A percentile compares a stretch with the other conserved stretches of the same genome.
These are phyloP conservation scores for Salvelinus sp. DNA, from an alignment of 2,113 vertebrate species.

Conservation along the genomic window DNA sequence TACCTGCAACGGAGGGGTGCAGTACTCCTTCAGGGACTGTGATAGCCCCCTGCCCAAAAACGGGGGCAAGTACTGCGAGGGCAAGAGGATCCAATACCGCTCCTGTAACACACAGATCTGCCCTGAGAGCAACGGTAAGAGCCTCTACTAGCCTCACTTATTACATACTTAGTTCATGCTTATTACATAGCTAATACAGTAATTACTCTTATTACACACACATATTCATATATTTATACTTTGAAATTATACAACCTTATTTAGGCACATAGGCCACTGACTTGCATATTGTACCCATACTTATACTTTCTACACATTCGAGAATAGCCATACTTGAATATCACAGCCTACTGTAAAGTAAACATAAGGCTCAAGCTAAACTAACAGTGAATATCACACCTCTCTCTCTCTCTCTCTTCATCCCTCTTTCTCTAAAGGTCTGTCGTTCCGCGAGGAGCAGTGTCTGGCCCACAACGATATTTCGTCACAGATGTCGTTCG, in stretches of 20 bases:
- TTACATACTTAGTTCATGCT: too few species aligned
- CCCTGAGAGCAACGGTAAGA: conserved; percentile 83
- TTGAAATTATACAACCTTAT: not conserved
- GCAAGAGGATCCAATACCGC: conserved; percentile 91
- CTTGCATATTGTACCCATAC: too few species aligned
- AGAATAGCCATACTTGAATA: not conserved
- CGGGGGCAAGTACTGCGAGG: conserved; percentile 94
- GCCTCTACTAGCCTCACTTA: not conserved
- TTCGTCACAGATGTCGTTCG: conserved; percentile 87
- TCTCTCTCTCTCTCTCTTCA: conserved; percentile 11
- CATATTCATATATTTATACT: not conserved
- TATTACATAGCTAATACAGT: not conserved
- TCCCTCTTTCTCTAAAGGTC: conserved; percentile 71
- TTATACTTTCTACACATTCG: too few species aligned
- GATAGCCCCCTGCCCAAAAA: conserved; percentile 89
- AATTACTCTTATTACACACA: not conserved
- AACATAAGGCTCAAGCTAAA: not conserved
- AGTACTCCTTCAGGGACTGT: conserved; percentile 90
- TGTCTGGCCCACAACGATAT: conserved; percentile 94
- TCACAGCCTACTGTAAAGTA: not conserved
- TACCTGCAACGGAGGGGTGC: conserved; percentile 91
- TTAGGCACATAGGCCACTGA: too few species aligned
- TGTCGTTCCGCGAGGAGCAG: conserved; percentile 94
- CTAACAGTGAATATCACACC: conserved; percentile 9
- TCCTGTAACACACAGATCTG: conserved; percentile 90